phyloP scores from a whole-genome alignment of 2,113 vertebrate species.

The Forbesichthys papilliferus region DNA sequence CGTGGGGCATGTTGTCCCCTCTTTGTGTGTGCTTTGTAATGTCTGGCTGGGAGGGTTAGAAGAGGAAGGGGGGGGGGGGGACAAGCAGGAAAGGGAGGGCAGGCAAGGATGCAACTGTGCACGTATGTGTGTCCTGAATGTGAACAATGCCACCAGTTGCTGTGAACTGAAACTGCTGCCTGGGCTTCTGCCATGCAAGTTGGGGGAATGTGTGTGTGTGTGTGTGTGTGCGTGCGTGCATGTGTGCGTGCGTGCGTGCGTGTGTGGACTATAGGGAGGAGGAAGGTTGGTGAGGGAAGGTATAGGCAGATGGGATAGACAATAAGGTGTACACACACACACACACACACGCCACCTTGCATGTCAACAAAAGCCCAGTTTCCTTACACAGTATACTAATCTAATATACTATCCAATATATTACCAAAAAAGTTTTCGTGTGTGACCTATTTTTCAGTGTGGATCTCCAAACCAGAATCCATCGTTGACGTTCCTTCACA shows the following conservation, averaged over 20 bases:
- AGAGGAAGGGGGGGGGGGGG: background rate
- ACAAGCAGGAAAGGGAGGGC: background rate
- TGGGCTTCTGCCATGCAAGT: constrained; percentile 49
- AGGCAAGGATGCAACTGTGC: constrained; percentile 33
- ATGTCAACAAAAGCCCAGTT: constrained; percentile 58
- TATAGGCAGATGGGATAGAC: constrained; percentile 71
- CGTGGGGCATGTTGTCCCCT: constrained; percentile 44
- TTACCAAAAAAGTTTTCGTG: no score
- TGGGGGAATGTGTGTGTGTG: constrained; percentile 25
- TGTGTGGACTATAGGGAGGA: background rate
- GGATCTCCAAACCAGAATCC: constrained; percentile 10
- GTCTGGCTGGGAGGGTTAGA: background rate
- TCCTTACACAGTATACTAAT: constrained; percentile 1
- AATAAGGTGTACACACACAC: constrained; percentile 57
- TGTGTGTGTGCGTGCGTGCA: background rate
- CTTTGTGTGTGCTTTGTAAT: background rate
- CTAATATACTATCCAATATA: no score
- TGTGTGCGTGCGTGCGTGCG: constrained; percentile 37
- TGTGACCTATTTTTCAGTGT: background rate
- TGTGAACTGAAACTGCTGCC: constrained; percentile 48
- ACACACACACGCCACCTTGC: constrained; percentile 30
- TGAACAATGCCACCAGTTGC: constrained; percentile 72
- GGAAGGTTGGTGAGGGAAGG: constrained; percentile 43
- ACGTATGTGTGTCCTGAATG: constrained; percentile 34
- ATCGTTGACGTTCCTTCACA: background rate